Conservation (phyloP, 2,888 invertebrate species). For the Miltochrista miniata region DNA sequence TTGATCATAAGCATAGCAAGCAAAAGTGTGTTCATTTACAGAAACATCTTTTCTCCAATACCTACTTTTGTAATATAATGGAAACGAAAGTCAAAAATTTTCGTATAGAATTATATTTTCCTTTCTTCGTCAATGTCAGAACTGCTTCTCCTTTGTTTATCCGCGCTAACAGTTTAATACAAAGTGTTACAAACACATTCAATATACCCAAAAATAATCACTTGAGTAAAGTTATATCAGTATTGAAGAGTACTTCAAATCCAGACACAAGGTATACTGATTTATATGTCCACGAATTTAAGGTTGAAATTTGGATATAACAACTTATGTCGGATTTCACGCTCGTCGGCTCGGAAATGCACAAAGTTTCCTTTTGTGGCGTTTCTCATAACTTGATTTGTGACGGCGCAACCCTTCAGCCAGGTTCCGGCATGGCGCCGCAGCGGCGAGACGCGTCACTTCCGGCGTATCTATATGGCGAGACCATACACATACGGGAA, state of each 20-base stretch:
- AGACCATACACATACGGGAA: slow-evolving; percentile 17
- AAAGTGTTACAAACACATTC: slow-evolving; percentile 49
- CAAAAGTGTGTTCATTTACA: too few species aligned
- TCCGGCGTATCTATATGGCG: slow-evolving; percentile 44
- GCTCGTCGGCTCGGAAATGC: slow-evolving; percentile 79
- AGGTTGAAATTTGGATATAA: slow-evolving; percentile 43
- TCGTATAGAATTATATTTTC: slow-evolving; percentile 7
- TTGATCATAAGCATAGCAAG: too few species aligned
- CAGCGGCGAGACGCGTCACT: slow-evolving; percentile 76
- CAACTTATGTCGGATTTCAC: slow-evolving; percentile 68
- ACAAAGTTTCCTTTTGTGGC: slow-evolving; percentile 83
- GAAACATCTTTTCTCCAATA: too few species aligned
- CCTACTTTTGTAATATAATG: too few species aligned
- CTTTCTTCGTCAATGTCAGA: slow-evolving; percentile 8
- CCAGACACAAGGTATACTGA: slow-evolving; percentile 30
- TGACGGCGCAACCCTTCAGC: slow-evolving; percentile 81
- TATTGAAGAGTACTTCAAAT: slow-evolving; percentile 34
- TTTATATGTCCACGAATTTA: slow-evolving; percentile 45
- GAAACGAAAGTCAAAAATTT: too few species aligned
- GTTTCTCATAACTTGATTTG: slow-evolving; percentile 83
- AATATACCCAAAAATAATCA: slow-evolving; percentile 56
- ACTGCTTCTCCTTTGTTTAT: slow-evolving; percentile 26
- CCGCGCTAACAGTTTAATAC: slow-evolving; percentile 44
- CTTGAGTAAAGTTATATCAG: slow-evolving; percentile 49
- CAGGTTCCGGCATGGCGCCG: slow-evolving; percentile 77